phyloP scores from a whole-genome alignment of 2,113 vertebrate genomes.

The Pituophis catenifer region DNA sequence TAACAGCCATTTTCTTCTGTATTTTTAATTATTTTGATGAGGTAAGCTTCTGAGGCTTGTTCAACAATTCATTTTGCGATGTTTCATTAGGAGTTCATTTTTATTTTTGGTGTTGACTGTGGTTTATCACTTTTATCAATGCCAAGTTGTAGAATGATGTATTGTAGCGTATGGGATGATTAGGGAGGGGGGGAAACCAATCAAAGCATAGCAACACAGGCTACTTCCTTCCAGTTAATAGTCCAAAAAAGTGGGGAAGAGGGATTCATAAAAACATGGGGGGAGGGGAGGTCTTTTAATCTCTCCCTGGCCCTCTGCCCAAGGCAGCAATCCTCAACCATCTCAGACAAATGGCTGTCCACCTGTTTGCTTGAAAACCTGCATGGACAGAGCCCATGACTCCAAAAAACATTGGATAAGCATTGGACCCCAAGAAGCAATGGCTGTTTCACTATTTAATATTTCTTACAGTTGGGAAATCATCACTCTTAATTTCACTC shows the following conservation, averaged over 20 bases:
- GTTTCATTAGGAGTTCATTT: neutral
- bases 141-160: neutral
- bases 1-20: neutral
- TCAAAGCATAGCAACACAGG: neutral
- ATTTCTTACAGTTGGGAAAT: neutral
- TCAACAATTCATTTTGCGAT: neutral
- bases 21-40: neutral
- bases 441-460: neutral
- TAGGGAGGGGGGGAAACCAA: neutral
- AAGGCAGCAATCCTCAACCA: neutral
- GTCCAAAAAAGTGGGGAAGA: neutral
- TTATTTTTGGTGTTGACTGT: neutral
- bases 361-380: neutral
- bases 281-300: neutral
- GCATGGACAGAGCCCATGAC: neutral
- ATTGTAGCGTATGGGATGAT: neutral
- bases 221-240: neutral
- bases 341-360: neutral
- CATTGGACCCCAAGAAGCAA: neutral
- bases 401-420: neutral
- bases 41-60: neutral
- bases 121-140: neutral
- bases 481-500: neutral
- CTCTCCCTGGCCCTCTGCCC: neutral
- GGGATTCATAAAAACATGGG: neutral